Percentiles rank a stretch among this genome's conserved stretches.
Evolutionary conservation across 1,140 invertebrate genomes (phyloP).

Genomic region (Lanistes nyassanus): DNA sequence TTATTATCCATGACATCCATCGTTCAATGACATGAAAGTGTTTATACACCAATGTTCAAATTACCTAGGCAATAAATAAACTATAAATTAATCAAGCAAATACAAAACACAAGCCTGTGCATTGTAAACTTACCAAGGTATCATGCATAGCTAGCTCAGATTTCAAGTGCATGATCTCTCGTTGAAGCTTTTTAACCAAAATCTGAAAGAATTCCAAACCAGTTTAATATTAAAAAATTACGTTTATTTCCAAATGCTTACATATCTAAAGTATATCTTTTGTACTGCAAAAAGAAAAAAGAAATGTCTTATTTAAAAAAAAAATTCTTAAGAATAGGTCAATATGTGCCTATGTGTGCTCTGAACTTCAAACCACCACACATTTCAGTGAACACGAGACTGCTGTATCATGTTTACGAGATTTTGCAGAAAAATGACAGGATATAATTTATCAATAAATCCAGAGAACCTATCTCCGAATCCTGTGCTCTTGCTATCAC

Average conservation of each 20-base stretch:
- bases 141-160: slow-evolving; percentile 68
- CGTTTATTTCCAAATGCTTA: neutral
- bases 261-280: neutral
- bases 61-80: neutral
- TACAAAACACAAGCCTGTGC: neutral
- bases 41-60: neutral
- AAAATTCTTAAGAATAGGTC: no score
- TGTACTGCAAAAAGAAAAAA: neutral
- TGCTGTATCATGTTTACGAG: no score
- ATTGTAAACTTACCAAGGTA: slow-evolving; percentile 55
- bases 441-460: no score
- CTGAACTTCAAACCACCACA: no score
- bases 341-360: no score
- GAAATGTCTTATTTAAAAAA: neutral
- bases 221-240: slow-evolving; percentile 1
- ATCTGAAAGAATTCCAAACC: slow-evolving; percentile 48
- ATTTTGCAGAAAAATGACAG: no score
- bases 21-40: no score
- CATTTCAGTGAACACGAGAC: no score
- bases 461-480: no score
- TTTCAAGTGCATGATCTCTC: slow-evolving; percentile 63
- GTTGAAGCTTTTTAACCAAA: slow-evolving; percentile 64
- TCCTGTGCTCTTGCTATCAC: no score
- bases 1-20: no score
- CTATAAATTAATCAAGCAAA: neutral